Evolutionary conservation across 2,113 vertebrate genomes (phyloP).

Genomic region (Bufo gargarizans): DNA sequence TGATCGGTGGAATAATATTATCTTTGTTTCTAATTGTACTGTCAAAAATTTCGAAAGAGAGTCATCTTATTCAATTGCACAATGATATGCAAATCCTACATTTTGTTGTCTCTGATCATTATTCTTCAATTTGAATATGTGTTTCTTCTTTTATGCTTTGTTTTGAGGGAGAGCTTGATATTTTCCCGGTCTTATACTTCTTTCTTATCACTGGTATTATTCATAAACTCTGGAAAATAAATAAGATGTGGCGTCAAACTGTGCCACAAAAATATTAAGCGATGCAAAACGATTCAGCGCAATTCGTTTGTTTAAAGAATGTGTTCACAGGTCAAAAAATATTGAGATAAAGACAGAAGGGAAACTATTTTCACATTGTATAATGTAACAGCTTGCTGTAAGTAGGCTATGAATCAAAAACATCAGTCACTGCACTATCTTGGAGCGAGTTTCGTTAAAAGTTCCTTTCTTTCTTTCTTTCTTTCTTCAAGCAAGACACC

Average conservation of each 20-base stretch:
- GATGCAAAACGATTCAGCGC: not conserved
- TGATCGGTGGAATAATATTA: not conserved
- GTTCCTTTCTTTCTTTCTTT: not conserved
- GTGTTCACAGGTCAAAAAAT: not conserved
- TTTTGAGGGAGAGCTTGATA: not conserved
- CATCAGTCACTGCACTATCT: not conserved
- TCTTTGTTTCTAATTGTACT: not conserved
- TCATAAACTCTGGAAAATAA: not conserved
- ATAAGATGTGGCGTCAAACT: not conserved
- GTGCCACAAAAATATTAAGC: not conserved
- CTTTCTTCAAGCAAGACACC: not conserved
- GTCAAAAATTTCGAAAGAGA: not conserved
- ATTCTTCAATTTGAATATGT: not conserved
- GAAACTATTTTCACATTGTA: constrained; percentile 7
- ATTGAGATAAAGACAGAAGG: not conserved
- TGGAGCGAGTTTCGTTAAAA: not conserved
- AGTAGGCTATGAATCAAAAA: not conserved
- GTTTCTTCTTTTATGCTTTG: not conserved
- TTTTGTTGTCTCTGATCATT: not conserved
- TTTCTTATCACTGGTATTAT: not conserved
- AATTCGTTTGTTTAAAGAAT: constrained; percentile 13
- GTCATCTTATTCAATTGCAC: not conserved
- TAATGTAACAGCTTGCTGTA: constrained; percentile 25
- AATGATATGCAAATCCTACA: too few relatives aligned
- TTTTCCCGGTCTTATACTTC: not conserved